Evolutionary conservation across 2,888 invertebrate genomes (phyloP).

Genomic region (Nemotelus pantherinus): DNA sequence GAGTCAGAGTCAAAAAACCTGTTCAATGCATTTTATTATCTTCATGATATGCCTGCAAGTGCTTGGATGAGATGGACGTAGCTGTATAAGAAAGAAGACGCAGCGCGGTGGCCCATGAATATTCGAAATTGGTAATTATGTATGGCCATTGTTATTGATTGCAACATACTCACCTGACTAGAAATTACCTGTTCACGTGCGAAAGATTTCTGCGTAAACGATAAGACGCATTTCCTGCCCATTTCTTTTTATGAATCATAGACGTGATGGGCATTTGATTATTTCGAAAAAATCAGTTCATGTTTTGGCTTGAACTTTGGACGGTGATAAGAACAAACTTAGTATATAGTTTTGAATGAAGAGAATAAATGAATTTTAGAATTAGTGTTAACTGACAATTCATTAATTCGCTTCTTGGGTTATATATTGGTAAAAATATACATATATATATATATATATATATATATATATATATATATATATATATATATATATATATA

Average conservation of each 20-base stretch:
- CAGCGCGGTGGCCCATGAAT: background rate
- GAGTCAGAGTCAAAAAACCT: conserved; percentile 4
- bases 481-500: too few species aligned
- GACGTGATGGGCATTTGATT: background rate
- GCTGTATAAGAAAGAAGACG: background rate
- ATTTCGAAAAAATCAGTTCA: background rate
- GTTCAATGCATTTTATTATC: conserved; percentile 5
- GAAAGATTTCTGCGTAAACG: conserved; percentile 2
- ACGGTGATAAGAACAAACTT: too few species aligned
- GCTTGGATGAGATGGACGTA: background rate
- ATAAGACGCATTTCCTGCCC: conserved; percentile 30
- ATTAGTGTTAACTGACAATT: too few species aligned
- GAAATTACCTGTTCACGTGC: conserved; percentile 31
- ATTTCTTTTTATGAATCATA: background rate
- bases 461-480: too few species aligned
- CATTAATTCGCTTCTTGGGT: too few species aligned
- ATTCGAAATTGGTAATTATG: conserved; percentile 29
- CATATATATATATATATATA: too few species aligned
- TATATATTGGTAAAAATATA: too few species aligned
- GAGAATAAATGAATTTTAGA: too few species aligned
- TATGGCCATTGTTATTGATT: background rate
- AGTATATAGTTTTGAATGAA: too few species aligned
- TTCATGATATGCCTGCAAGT: background rate
- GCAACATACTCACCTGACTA: conserved; percentile 12
- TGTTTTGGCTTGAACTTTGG: too few species aligned